A percentile compares a stretch with the other conserved stretches of the same genome.
Conservation (phyloP, 2,888 invertebrate species). For the Chrysolina oricalcia region DNA sequence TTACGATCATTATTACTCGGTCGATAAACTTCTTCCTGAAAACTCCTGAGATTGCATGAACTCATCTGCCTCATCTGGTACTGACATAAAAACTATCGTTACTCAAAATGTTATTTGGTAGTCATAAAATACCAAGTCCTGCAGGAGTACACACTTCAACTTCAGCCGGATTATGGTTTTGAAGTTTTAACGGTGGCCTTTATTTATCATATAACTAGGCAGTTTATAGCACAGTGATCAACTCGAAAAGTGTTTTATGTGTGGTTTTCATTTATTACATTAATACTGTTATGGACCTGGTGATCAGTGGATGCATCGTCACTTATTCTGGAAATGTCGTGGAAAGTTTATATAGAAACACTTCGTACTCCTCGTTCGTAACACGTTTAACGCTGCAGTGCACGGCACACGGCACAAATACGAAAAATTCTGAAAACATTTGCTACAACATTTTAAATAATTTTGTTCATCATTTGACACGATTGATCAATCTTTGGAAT, state of each 20-base stretch:
- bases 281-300: too few relatives aligned
- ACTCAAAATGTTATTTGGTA: slow-evolving; percentile 1
- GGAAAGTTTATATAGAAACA: too few relatives aligned
- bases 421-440: too few relatives aligned
- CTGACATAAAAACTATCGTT: slow-evolving; percentile 32
- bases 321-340: too few relatives aligned
- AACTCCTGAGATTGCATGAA: slow-evolving; percentile 34
- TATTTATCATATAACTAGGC: background rate
- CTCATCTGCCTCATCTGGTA: slow-evolving; percentile 34
- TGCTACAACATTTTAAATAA: too few relatives aligned
- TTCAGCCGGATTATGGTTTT: background rate
- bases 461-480: too few relatives aligned
- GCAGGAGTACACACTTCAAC: background rate
- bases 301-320: too few relatives aligned
- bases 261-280: background rate
- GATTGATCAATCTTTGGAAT: too few relatives aligned
- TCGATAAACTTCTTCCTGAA: slow-evolving; percentile 30
- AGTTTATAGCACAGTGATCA: background rate
- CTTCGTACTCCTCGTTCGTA: too few relatives aligned
- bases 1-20: background rate
- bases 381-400: too few relatives aligned
- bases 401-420: too few relatives aligned
- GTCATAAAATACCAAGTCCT: background rate
- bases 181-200: background rate
- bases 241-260: background rate